phyloP scores from a whole-genome alignment of 2,113 vertebrate species.

The Meriones unguiculatus region DNA sequence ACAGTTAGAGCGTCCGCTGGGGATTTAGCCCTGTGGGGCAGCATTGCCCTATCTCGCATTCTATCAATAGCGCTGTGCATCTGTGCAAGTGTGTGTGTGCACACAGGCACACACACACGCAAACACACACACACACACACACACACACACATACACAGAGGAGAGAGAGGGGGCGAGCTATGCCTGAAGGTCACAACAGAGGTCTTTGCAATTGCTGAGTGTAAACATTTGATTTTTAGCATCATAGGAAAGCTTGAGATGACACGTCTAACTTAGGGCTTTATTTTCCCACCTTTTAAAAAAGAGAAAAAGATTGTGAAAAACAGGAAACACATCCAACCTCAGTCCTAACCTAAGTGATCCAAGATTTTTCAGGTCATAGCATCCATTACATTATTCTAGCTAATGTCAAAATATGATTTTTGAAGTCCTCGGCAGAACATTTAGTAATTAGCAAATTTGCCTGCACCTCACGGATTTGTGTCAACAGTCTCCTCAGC shows the following conservation, averaged over 20 bases:
- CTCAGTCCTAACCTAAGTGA: not conserved
- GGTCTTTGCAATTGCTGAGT: not conserved
- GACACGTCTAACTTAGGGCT: conserved; percentile 26
- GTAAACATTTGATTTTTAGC: conserved; percentile 48
- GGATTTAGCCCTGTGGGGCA: not conserved
- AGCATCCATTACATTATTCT: conserved; percentile 8
- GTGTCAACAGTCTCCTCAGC: not conserved
- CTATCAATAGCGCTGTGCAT: too few relatives aligned
- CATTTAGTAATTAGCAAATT: conserved; percentile 9
- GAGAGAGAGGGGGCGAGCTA: not conserved
- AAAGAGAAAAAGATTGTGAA: conserved; percentile 7
- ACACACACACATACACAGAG: not conserved
- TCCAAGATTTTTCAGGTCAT: not conserved
- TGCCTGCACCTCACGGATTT: not conserved
- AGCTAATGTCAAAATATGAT: not conserved
- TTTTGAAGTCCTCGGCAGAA: not conserved
- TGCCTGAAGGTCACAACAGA: not conserved
- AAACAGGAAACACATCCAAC: conserved; percentile 11
- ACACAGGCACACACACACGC: not conserved
- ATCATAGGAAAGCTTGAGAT: not conserved
- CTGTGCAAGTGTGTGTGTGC: not conserved
- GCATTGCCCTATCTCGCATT: not conserved
- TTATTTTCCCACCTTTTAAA: not conserved
- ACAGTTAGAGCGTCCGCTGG: not conserved
- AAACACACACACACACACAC: not conserved